These are phyloP conservation scores for Apodemus sylvaticus DNA, from an alignment of 2,113 vertebrate genomes.

Conservation along the genomic window DNA sequence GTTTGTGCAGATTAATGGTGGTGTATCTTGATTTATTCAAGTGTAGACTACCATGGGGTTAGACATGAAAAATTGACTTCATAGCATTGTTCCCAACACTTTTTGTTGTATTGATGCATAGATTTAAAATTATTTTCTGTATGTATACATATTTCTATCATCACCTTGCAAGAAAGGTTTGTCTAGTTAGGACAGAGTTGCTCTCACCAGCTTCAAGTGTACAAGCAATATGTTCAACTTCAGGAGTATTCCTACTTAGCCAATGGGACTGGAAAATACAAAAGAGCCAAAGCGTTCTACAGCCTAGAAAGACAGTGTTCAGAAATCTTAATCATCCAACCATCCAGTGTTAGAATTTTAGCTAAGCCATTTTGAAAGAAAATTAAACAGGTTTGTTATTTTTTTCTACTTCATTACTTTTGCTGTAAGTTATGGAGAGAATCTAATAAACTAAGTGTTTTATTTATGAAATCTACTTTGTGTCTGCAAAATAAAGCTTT, in stretches of 20 bases:
- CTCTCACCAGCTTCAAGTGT: constrained; percentile 29
- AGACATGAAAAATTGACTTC: constrained; percentile 21
- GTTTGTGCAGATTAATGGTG: constrained; percentile 17
- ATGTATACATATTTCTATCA: background rate
- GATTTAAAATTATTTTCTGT: background rate
- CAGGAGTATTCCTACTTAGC: constrained; percentile 66
- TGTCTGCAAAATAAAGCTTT: background rate
- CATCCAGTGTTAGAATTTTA: constrained; percentile 53
- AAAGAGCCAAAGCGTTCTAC: constrained; percentile 73
- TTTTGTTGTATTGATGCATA: background rate
- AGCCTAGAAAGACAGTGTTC: constrained; percentile 57
- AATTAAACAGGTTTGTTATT: constrained; percentile 59
- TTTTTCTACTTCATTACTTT: background rate
- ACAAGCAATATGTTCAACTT: constrained; percentile 68
- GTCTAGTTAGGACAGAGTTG: constrained; percentile 47
- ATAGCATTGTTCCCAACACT: background rate
- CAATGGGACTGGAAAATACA: constrained; percentile 75
- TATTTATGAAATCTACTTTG: background rate
- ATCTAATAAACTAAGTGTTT: constrained; percentile 22
- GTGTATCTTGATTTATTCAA: constrained; percentile 9
- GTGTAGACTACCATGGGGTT: background rate
- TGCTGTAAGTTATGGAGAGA: background rate
- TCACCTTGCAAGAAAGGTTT: constrained; percentile 45
- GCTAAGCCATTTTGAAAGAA: constrained; percentile 54
- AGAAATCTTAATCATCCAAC: constrained; percentile 77